Evolutionary conservation across 2,113 vertebrate species (phyloP).

Genomic region (Apteryx owenii): DNA sequence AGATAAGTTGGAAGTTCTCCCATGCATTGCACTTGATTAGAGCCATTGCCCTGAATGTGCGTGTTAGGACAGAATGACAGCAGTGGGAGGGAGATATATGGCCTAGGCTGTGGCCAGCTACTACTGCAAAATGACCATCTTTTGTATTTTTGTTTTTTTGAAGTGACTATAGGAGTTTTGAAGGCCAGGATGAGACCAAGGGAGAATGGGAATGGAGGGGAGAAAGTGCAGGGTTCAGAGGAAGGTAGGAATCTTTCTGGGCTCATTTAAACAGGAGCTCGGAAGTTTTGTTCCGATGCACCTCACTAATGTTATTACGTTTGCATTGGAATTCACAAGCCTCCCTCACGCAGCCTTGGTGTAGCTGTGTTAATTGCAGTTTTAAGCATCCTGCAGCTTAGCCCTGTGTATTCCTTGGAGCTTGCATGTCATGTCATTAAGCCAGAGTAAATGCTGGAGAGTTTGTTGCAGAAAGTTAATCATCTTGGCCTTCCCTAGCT

Average conservation of each 20-base stretch:
- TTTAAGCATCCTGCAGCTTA: slow-evolving; percentile 4
- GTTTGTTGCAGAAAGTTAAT: slow-evolving; percentile 25
- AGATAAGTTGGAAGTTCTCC: background rate
- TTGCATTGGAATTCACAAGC: background rate
- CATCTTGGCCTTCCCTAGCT: background rate
- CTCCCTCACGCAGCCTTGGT: background rate
- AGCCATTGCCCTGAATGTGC: background rate
- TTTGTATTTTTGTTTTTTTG: accelerated
- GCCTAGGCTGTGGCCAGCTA: background rate
- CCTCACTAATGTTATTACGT: background rate
- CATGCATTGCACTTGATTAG: background rate
- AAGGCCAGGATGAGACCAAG: background rate
- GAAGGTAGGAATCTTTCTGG: background rate
- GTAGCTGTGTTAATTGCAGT: slow-evolving; percentile 21
- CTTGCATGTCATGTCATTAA: slow-evolving; percentile 20
- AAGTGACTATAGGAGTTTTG: background rate
- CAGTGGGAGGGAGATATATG: background rate
- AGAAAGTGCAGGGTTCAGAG: background rate
- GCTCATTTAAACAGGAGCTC: background rate
- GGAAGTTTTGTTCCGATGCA: background rate
- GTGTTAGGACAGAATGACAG: background rate
- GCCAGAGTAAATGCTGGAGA: slow-evolving; percentile 9
- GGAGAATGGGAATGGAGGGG: background rate
- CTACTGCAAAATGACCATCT: background rate
- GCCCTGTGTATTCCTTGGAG: background rate